Percentiles rank a stretch among this genome's conserved stretches.
These are phyloP conservation scores for Drosophila sulfurigaster DNA, from an alignment of 1,140 invertebrate genomes.

Conservation along the genomic window DNA sequence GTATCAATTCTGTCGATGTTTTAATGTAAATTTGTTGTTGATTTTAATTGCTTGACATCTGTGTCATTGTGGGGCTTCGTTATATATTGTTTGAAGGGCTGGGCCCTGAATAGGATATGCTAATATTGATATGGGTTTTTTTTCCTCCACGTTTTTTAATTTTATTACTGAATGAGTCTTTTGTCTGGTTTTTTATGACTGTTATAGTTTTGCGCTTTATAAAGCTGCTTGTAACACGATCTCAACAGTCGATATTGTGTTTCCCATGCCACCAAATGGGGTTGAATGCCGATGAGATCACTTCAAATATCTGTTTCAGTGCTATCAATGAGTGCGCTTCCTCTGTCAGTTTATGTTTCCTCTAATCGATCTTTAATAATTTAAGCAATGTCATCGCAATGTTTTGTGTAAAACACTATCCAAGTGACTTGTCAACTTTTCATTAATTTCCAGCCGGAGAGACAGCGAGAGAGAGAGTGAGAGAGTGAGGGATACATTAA, in stretches of 20 bases:
- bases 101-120: slow-evolving; percentile 34
- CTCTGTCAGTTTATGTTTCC: slow-evolving; percentile 10
- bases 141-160: background rate
- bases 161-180: slow-evolving; percentile 22
- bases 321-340: slow-evolving; percentile 1
- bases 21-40: slow-evolving; percentile 21
- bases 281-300: slow-evolving; percentile 30
- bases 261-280: background rate
- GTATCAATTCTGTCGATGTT: slow-evolving; percentile 31
- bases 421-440: slow-evolving; percentile 46
- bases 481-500: slow-evolving; percentile 23
- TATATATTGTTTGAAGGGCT: slow-evolving; percentile 7
- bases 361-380: slow-evolving; percentile 31
- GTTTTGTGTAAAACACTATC: slow-evolving; percentile 2
- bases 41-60: slow-evolving; percentile 18
- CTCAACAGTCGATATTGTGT: slow-evolving; percentile 23
- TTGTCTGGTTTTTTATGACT: slow-evolving; percentile 31
- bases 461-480: background rate
- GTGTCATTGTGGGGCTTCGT: slow-evolving; percentile 11
- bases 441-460: slow-evolving; percentile 30
- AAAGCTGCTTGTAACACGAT: slow-evolving; percentile 34
- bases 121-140: slow-evolving; percentile 26
- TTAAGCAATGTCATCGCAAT: slow-evolving; percentile 22
- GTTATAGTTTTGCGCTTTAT: slow-evolving; percentile 28
- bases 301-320: background rate